A percentile compares a stretch with the other conserved stretches of the same genome.
Evolutionary conservation across 2,797 vertebrate genomes (phyloP).

Genomic region (Sebastes itinus): DNA sequence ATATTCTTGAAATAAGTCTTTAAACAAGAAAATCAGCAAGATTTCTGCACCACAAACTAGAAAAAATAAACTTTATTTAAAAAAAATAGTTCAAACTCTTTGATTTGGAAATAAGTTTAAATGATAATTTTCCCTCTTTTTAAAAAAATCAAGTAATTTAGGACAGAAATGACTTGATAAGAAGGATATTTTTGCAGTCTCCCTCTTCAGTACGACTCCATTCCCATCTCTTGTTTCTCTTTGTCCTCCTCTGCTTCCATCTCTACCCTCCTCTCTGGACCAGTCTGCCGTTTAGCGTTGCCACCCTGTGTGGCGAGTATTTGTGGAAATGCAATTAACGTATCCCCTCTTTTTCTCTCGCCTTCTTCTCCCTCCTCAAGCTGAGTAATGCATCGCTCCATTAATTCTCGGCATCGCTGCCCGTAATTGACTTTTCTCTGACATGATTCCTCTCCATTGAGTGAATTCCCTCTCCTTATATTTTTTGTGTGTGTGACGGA

Average conservation of each 20-base stretch:
- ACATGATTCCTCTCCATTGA: constrained; percentile 83
- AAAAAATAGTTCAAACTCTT: not conserved
- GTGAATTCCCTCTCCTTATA: constrained; percentile 78
- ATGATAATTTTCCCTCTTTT: not conserved
- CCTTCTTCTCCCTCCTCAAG: constrained; percentile 77
- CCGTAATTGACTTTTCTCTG: constrained; percentile 87
- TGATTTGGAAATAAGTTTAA: not conserved
- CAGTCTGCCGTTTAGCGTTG: constrained; percentile 66
- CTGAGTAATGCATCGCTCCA: constrained; percentile 84
- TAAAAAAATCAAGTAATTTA: not conserved
- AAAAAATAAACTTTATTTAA: not conserved
- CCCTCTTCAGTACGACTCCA: constrained; percentile 30
- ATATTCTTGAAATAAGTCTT: not conserved
- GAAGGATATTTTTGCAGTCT: not conserved
- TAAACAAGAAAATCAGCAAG: not conserved
- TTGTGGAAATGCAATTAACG: constrained; percentile 84
- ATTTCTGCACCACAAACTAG: not conserved
- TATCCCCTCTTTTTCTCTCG: constrained; percentile 65
- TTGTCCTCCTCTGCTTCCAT: constrained; percentile 67
- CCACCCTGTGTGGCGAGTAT: constrained; percentile 63
- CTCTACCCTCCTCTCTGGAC: constrained; percentile 80
- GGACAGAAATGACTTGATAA: not conserved
- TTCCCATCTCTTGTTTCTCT: constrained; percentile 50
- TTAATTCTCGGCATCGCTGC: constrained; percentile 83
- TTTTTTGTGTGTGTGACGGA: constrained; percentile 72